A percentile compares a stretch with the other conserved stretches of the same genome.
phyloP scores from a whole-genome alignment of 2,113 vertebrate genomes.

The Pteropus alecto region DNA sequence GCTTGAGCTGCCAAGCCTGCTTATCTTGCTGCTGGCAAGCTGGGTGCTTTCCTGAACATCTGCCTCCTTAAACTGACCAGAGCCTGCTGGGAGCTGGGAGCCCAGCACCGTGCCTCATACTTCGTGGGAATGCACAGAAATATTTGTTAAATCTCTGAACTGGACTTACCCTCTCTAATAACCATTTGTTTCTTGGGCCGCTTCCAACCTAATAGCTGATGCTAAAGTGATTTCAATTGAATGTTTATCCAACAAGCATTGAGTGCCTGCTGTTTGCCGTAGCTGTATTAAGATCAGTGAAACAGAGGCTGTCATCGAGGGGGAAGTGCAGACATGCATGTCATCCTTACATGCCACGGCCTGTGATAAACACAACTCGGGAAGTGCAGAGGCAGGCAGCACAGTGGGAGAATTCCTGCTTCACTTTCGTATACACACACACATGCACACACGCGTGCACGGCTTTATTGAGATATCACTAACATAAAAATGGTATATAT shows the following conservation, averaged over 20 bases:
- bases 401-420: background rate
- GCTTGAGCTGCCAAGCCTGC: background rate
- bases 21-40: background rate
- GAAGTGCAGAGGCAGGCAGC: background rate
- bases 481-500: background rate
- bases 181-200: background rate
- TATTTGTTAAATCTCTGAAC: background rate
- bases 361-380: background rate
- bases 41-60: background rate
- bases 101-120: background rate
- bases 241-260: background rate
- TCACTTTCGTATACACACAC: background rate
- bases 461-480: background rate
- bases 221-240: background rate
- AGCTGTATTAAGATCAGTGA: background rate
- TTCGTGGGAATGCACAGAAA: background rate
- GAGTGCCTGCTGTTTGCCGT: background rate
- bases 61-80: background rate
- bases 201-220: background rate
- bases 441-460: background rate
- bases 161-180: background rate
- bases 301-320: background rate
- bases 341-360: background rate
- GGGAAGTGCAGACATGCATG: accelerated
- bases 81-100: background rate